These are phyloP conservation scores for Boloria selene DNA, from an alignment of 2,888 invertebrate genomes.

Conservation along the genomic window DNA sequence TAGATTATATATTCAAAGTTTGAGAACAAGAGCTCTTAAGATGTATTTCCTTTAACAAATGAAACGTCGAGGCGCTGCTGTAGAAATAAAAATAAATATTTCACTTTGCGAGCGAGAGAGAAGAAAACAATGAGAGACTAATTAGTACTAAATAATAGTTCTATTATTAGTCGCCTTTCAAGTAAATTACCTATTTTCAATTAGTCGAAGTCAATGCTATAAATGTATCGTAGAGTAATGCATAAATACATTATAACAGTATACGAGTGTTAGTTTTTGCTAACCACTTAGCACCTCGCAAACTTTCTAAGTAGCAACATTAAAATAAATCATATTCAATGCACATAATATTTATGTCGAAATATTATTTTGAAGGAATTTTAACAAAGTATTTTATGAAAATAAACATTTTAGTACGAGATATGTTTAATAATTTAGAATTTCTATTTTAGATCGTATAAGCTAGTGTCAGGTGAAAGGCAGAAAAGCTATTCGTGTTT, in stretches of 20 bases:
- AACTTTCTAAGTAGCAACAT: too few relatives aligned
- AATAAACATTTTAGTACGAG: neutral
- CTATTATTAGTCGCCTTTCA: slow-evolving; percentile 19
- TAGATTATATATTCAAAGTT: slow-evolving; percentile 20
- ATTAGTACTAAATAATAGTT: slow-evolving; percentile 24
- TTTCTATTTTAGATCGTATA: neutral
- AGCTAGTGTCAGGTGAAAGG: slow-evolving; percentile 7
- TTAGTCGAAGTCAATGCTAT: slow-evolving; percentile 38
- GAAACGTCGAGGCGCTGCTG: slow-evolving; percentile 13
- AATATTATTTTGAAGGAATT: too few relatives aligned
- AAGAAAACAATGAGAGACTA: slow-evolving; percentile 13
- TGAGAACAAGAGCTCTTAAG: slow-evolving; percentile 14
- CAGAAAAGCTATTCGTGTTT: slow-evolving; percentile 4
- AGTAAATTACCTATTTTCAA: slow-evolving; percentile 35
- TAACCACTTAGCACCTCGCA: too few relatives aligned
- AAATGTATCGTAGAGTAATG: slow-evolving; percentile 1
- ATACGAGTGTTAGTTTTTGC: too few relatives aligned
- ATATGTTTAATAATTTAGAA: neutral
- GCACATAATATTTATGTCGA: too few relatives aligned
- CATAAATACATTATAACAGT: neutral
- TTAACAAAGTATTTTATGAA: neutral
- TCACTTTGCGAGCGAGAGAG: slow-evolving; percentile 16
- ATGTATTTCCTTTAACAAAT: slow-evolving; percentile 23
- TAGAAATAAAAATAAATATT: slow-evolving; percentile 16
- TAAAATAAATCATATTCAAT: too few relatives aligned